These are phyloP conservation scores for Homarus americanus DNA, from an alignment of 1,140 invertebrate species.

Conservation along the genomic window DNA sequence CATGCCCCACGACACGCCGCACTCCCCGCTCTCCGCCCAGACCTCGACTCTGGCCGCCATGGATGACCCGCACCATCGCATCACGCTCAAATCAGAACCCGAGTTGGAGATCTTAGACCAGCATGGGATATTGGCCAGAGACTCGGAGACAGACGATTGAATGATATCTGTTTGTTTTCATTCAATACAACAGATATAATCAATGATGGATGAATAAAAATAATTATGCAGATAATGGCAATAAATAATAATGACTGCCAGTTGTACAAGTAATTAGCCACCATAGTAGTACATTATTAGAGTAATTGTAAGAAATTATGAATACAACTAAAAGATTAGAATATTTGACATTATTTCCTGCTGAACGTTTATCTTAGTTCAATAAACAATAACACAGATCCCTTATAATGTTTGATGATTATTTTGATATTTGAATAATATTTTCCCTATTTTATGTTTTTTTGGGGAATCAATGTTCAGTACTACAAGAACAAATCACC, in stretches of 20 bases:
- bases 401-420: no score
- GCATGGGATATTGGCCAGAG: conserved; percentile 55
- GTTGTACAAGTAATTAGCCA: background rate
- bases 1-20: conserved; percentile 8
- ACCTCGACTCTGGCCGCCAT: conserved; percentile 43
- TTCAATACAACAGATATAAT: no score
- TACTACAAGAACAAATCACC: no score
- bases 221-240: background rate
- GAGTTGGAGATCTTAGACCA: conserved; percentile 56
- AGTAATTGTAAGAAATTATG: background rate
- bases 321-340: background rate
- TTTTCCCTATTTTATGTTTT: no score
- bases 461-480: no score
- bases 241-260: background rate
- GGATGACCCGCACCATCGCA: conserved; percentile 52
- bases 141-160: conserved; percentile 65
- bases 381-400: background rate
- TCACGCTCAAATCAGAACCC: conserved; percentile 62
- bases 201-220: background rate
- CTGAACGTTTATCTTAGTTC: background rate
- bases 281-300: background rate
- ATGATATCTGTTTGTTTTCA: background rate
- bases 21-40: conserved; percentile 23
- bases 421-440: no score
- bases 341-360: background rate